Base-by-base conservation (phyloP, 2,113 vertebrate species). In the Eupsittula cactorum region DNA sequence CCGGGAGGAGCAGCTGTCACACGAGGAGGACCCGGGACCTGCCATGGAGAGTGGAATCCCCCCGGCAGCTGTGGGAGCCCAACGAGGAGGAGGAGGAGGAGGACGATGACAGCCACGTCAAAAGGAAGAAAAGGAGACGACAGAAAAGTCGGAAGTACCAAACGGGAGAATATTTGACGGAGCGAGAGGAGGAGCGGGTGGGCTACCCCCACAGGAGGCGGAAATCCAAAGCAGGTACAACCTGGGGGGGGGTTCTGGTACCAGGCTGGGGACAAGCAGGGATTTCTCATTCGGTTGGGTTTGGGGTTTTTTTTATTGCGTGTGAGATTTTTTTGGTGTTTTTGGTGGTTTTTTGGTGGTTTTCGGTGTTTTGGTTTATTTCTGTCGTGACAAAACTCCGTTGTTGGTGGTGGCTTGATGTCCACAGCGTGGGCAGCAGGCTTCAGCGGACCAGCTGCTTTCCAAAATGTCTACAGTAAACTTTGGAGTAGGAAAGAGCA, bases 71-170 rank as follows among this genome's bases (percentile, higher is more conserved):
- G 69, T 98, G 98, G 98, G 96, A 98, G 82, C 97, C 96, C 50
- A 97, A 97, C 0, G 98, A 98, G 83, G 98, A 97, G 35, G 98
- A 98, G 76, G 98, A 98, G 76, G 98, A 97, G 39, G 97, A 98
- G 20, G 98, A 98, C 2, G 98, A 98, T 29, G 98, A 97, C 2
- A 96, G 98, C 73, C 98, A 98, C 23, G 63, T 98, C 59, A 98
- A 97, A 87, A 98, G 98, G 81, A 99, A 99, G 98, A 99, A 99
- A 82, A 98, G 99, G 89, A 98, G 98, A 86, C 98, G 99, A 39
- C 99, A 99, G 97, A 98, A 99, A 79, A 99, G 98, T 97, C 98
- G 98, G 84, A 99, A 99, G 91, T 99, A 99, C 91, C 99, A 99
- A 97, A 99, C 98, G 1, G 99, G 99, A 52, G 99, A 99, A 59